These are phyloP conservation scores for Kuschelorhynchus macadamiae DNA, from an alignment of 2,888 invertebrate genomes.

Conservation along the genomic window DNA sequence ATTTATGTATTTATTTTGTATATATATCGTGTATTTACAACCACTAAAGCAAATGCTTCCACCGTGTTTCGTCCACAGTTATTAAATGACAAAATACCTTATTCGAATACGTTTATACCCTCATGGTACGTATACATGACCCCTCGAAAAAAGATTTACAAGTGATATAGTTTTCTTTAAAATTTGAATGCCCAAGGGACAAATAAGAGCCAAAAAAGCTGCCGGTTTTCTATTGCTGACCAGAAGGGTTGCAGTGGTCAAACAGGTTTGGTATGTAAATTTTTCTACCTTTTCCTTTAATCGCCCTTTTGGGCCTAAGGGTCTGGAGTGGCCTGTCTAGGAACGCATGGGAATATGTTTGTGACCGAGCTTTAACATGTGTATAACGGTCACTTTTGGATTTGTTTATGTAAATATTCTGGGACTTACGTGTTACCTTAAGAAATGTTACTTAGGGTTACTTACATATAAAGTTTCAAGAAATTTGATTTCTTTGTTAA, in stretches of 20 bases:
- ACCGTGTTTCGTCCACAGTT: too few relatives aligned
- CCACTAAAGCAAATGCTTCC: too few relatives aligned
- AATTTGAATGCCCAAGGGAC: slow-evolving; percentile 33
- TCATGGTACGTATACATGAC: neutral
- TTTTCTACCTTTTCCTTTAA: slow-evolving; percentile 52
- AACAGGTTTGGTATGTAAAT: slow-evolving; percentile 66
- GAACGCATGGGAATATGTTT: slow-evolving; percentile 41
- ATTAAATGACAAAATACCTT: slow-evolving; percentile 12
- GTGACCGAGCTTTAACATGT: slow-evolving; percentile 8
- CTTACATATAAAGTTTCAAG: too few relatives aligned
- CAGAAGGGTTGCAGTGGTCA: slow-evolving; percentile 63
- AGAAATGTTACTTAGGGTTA: neutral
- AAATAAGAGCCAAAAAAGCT: slow-evolving; percentile 33
- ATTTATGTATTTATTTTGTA: too few relatives aligned
- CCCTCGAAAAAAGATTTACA: slow-evolving; percentile 32
- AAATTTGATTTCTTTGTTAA: too few relatives aligned
- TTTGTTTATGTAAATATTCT: neutral
- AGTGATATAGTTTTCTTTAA: slow-evolving; percentile 43
- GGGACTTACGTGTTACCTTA: neutral
- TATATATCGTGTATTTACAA: too few relatives aligned
- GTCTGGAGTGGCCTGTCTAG: slow-evolving; percentile 18
- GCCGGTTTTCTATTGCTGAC: slow-evolving; percentile 47
- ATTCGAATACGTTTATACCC: slow-evolving; percentile 5
- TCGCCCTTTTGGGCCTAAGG: slow-evolving; percentile 36
- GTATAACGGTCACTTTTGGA: slow-evolving; percentile 32